Base-by-base conservation (phyloP, 2,888 invertebrate genomes). In the Diploptera punctata region DNA sequence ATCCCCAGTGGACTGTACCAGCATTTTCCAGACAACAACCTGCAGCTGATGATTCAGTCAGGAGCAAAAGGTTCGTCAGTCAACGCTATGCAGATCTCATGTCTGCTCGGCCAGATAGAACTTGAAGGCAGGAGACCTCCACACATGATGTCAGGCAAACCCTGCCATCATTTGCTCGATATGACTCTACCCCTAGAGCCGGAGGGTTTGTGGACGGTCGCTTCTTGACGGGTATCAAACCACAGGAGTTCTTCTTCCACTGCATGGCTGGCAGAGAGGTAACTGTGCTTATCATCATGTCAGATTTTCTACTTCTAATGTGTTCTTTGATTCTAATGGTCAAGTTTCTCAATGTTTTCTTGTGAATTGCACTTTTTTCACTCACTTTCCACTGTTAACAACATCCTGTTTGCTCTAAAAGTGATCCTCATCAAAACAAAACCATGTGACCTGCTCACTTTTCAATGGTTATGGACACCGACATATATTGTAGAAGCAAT, bases 191-290 rank as follows among this genome's bases (percentile, higher is more conserved):
- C 0, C 97, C 98, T 0, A 87, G 95, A 80, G 95, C 98, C 0
- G 98, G 99, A 9, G 99, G 99, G 0, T 99, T 97, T 81, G 95
- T 99, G 70, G 95, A 95, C 77, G 96, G 97, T 0, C 89, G 99
- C 10, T 99, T 99, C 81, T 91, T 99, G 90, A 98, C 99, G 0
- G 99, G 99, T n/a, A 96, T 99, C 78, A 90, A 94, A 79, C 98
- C 98, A 0, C 98, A 97, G 83, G 99, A 99, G 81, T 98, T 98
- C 82, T 99, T 98, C 85, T 99, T 98, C 84, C 99, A 99, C 87
- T 99, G 99, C 81, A 99, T 99, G 99, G 99, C 99, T 70, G 99
- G 99, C 70, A 90, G 99, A 83, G 99, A 99, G 89, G 95, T 91
- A 81, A 79, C n/a, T n/a, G n/a, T n/a, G n/a, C n/a, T n/a, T n/a